Evolutionary conservation across 2,113 vertebrate genomes (phyloP).

Genomic region (Lophius piscatorius): DNA sequence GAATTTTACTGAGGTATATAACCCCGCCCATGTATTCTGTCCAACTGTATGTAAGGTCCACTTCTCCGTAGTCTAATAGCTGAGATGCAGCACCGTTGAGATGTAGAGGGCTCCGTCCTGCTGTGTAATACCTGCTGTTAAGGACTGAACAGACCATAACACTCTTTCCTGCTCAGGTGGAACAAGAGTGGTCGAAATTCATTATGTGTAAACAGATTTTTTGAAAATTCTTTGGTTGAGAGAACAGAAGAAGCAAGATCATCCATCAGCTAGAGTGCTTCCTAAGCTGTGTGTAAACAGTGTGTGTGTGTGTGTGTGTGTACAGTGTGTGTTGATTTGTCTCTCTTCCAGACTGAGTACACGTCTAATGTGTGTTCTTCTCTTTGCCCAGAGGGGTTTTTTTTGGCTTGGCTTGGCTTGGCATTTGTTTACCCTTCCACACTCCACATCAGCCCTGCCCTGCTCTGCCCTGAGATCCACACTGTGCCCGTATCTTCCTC

Average conservation of each 20-base stretch:
- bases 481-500: conserved; percentile 26
- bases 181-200: conserved; percentile 19
- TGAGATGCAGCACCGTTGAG: not conserved
- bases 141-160: conserved; percentile 27
- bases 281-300: conserved; percentile 41
- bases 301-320: conserved; percentile 10
- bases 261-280: not conserved
- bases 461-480: conserved; percentile 4
- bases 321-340: conserved; percentile 11
- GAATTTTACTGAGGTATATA: too few relatives aligned
- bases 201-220: conserved; percentile 15
- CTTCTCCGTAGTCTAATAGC: conserved; percentile 7
- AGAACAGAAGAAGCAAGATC: conserved; percentile 9
- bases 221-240: conserved; percentile 20
- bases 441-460: conserved; percentile 36
- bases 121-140: conserved; percentile 6
- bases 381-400: conserved; percentile 16
- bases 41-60: conserved; percentile 1
- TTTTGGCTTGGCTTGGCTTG: conserved; percentile 62
- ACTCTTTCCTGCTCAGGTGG: not conserved
- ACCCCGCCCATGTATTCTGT: conserved; percentile 9
- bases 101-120: not conserved
- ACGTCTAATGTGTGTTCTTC: conserved; percentile 38
- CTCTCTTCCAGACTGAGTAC: conserved; percentile 65
- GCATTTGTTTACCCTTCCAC: conserved; percentile 42